A percentile compares a stretch with the other conserved stretches of the same genome.
Evolutionary conservation across 2,797 vertebrate species (phyloP).

Genomic region (Clangula hyemalis): DNA sequence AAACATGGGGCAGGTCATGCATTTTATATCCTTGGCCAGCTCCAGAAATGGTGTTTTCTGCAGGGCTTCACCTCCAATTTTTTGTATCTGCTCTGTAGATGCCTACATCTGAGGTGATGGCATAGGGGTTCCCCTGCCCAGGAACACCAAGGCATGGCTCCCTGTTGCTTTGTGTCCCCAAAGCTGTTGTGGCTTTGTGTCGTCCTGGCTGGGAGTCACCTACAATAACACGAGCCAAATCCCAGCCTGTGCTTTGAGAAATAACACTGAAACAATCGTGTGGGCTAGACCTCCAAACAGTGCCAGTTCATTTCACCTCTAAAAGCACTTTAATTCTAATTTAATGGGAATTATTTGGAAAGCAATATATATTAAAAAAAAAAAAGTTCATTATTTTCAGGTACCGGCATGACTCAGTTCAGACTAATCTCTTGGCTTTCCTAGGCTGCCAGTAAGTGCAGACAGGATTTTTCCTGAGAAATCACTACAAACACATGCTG

Average conservation of each 20-base stretch:
- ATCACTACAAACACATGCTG: neutral
- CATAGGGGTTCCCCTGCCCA: neutral
- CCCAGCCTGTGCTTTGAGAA: neutral
- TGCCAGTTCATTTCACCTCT: neutral
- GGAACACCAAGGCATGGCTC: neutral
- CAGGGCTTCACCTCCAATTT: neutral
- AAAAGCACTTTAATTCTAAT: neutral
- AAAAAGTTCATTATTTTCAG: neutral
- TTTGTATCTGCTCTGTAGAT: neutral
- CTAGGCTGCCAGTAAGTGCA: neutral
- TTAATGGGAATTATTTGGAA: neutral
- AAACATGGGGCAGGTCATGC: neutral
- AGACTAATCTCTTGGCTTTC: slow-evolving; percentile 7
- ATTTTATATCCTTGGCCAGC: neutral
- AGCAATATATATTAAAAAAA: neutral
- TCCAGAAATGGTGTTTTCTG: neutral
- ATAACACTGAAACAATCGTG: neutral
- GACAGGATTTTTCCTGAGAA: neutral
- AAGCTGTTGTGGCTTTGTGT: neutral
- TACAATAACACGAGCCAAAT: neutral
- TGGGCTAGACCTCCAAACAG: neutral
- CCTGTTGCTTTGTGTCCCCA: neutral
- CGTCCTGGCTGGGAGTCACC: neutral
- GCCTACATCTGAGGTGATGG: neutral
- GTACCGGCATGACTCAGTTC: neutral